A percentile compares a stretch with the other conserved stretches of the same genome.
Evolutionary conservation across 2,113 vertebrate genomes (phyloP).

Genomic region (Leptobrachium ailaonicum): DNA sequence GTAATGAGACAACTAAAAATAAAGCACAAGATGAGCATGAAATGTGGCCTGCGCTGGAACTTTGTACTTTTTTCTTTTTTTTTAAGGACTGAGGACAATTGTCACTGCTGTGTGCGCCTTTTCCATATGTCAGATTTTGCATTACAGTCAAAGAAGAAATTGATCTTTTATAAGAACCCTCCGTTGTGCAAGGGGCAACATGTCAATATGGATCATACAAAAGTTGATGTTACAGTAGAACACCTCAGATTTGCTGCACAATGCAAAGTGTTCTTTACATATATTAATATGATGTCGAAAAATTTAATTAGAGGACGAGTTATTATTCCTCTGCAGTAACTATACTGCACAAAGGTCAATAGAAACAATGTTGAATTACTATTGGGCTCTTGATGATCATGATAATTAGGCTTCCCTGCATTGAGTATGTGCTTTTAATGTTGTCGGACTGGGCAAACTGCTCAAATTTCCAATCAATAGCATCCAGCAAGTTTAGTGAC

Average conservation of each 20-base stretch:
- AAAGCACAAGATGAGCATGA: no score
- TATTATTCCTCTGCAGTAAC: constrained; percentile 47
- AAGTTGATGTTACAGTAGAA: constrained; percentile 37
- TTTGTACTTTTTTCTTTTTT: no score
- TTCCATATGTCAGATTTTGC: no score
- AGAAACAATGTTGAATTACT: constrained; percentile 16
- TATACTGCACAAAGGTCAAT: constrained; percentile 48
- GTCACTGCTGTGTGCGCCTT: no score
- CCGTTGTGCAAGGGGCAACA: neutral
- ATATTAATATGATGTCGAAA: constrained; percentile 61
- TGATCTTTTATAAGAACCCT: neutral
- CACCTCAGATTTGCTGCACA: constrained; percentile 59
- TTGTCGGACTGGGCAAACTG: constrained; percentile 18
- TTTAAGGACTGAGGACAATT: no score
- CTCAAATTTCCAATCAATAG: constrained; percentile 44
- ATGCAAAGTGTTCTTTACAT: constrained; percentile 56
- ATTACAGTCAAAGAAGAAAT: no score
- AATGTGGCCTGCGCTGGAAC: no score
- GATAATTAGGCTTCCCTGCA: constrained; percentile 39
- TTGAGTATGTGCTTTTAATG: constrained; percentile 6
- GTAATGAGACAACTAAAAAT: no score
- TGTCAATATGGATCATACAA: constrained; percentile 25
- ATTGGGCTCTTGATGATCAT: constrained; percentile 42
- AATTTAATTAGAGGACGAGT: constrained; percentile 55
- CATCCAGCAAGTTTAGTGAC: constrained; percentile 23